Conservation (phyloP, 2,888 invertebrate species). For the Cephus pulcher region DNA sequence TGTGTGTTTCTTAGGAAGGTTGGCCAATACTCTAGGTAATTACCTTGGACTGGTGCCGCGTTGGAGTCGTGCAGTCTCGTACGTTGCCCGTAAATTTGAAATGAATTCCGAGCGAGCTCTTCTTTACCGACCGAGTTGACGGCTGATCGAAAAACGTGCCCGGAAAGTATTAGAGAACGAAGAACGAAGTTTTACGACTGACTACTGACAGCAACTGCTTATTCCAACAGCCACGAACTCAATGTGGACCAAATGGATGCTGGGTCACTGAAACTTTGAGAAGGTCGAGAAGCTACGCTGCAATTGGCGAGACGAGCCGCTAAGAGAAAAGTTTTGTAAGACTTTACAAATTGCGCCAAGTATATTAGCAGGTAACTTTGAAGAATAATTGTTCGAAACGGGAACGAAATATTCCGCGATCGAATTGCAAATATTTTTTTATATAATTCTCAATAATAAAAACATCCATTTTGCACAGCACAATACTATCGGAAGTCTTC, state of each 20-base stretch:
- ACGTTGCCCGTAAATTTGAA: not conserved
- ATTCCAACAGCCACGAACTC: not conserved
- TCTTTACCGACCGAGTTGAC: not conserved
- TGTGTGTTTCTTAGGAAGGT: not conserved
- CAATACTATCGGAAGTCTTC: too few relatives aligned
- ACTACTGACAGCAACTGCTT: not conserved
- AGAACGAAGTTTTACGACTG: not conserved
- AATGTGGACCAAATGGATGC: not conserved
- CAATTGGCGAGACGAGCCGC: not conserved
- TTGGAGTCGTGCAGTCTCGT: not conserved
- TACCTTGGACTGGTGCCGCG: not conserved
- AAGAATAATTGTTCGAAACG: not conserved
- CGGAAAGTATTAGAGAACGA: not conserved
- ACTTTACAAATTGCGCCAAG: not conserved
- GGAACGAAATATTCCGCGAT: not conserved
- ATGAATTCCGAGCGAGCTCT: not conserved
- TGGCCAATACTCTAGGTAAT: not conserved
- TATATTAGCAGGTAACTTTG: not conserved
- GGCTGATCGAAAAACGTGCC: not conserved
- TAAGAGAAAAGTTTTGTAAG: not conserved
- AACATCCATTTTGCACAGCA: not conserved
- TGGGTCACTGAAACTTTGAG: not conserved
- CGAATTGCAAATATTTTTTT: not conserved
- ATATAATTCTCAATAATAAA: not conserved
- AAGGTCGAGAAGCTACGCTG: not conserved